Evolutionary conservation across 2,113 vertebrate genomes (phyloP), one percentile per base, ranked within the genome.

Genomic region (Globicephala melas): DNA sequence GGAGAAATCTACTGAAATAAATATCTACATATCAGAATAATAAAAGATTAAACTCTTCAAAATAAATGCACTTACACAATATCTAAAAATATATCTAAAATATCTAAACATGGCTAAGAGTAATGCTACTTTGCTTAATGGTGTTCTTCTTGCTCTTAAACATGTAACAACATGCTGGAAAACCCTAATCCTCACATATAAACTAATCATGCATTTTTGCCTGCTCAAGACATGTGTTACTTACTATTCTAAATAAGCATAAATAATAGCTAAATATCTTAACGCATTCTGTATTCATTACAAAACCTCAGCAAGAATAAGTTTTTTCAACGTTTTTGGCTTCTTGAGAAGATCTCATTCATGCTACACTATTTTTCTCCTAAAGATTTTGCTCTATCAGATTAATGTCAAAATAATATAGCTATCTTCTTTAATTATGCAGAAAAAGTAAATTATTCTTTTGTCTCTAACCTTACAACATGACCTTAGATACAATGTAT

Each of bases 401-500:
- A 85, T 47, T 31, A 93, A 85, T 85, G 53, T 65, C 53, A 92
- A 96, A 95, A 68, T 85, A 88, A 81, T 81, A 81, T 28, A 74
- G 74, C 36, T 33, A 80, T 60, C 79, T 50, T 81, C 50, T 47
- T 81, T 82, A 87, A 82, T 76, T 60, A 60, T 63, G 53, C n/a
- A 7, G 15, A 13, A 21, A 73, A 73, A 82, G 14, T 67, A 82
- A 67, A 79, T 76, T 67, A 60, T 87, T 63, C 4, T 71, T 53
- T 62, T 83, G 74, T 55, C 38, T 62, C 31, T 74, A 74, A 79
- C 9, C 67, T 93, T 89, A 91, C 13, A 87, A 95, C 3, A 73
- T 55, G 82, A 76, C 26, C 70, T 47, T 33, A 96, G 26, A 60
- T 38, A 79, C 5, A 68, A 33, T 17, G 25, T 14, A 65, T 6